Evolutionary conservation across 2,113 vertebrate genomes (phyloP).

Genomic region (Camelus dromedarius): DNA sequence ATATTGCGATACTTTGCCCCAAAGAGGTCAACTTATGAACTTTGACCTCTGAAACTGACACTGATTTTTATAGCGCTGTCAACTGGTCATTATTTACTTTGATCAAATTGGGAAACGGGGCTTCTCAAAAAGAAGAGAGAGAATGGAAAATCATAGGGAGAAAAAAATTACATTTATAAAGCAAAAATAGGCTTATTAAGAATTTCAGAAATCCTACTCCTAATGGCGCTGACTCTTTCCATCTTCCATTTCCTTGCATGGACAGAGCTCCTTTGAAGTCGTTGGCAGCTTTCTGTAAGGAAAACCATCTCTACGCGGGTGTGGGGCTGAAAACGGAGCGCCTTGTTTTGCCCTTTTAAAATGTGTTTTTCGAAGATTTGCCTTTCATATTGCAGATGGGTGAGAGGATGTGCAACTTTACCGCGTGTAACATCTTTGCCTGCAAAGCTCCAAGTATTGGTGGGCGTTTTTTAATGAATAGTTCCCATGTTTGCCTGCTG

Average conservation of each 20-base stretch:
- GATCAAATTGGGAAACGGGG: not conserved
- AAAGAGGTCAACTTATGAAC: slow-evolving; percentile 10
- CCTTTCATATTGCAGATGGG: slow-evolving; percentile 75
- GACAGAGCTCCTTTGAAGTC: slow-evolving; percentile 76
- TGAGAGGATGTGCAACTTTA: slow-evolving; percentile 66
- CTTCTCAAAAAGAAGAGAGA: slow-evolving; percentile 34
- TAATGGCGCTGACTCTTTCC: slow-evolving; percentile 61
- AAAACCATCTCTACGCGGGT: slow-evolving; percentile 31
- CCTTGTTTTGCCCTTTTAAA: slow-evolving; percentile 76
- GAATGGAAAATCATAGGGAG: not conserved
- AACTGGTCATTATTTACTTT: slow-evolving; percentile 46
- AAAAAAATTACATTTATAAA: slow-evolving; percentile 45
- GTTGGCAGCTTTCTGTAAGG: slow-evolving; percentile 67
- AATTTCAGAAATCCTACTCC: slow-evolving; percentile 63
- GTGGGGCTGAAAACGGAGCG: slow-evolving; percentile 73
- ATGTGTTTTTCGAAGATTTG: slow-evolving; percentile 70
- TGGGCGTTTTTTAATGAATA: slow-evolving; percentile 60
- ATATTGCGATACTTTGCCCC: not conserved
- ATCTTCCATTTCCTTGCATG: slow-evolving; percentile 49
- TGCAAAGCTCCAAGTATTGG: slow-evolving; percentile 65
- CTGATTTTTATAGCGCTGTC: not conserved
- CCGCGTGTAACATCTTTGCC: slow-evolving; percentile 64
- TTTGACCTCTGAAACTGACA: slow-evolving; percentile 53
- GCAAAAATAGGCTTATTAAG: slow-evolving; percentile 59
- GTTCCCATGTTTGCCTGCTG: slow-evolving; percentile 51